A percentile compares a stretch with the other conserved stretches of the same genome.
Evolutionary conservation across 2,113 vertebrate genomes (phyloP).

Genomic region (Tachycineta bicolor): DNA sequence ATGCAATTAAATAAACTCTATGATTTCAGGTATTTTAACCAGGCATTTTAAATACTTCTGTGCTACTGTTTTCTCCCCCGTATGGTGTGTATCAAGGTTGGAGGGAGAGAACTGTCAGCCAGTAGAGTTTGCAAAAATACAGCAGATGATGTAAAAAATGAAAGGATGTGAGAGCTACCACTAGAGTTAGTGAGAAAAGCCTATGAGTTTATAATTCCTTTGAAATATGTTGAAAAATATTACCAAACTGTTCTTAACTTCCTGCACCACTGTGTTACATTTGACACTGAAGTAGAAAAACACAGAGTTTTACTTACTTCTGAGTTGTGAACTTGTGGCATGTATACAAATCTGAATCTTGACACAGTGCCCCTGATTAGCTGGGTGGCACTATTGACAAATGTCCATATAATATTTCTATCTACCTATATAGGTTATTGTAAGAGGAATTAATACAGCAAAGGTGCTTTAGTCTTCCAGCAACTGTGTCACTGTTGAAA

Average conservation of each 20-base stretch:
- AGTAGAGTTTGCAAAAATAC: neutral
- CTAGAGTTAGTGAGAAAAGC: neutral
- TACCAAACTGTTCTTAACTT: neutral
- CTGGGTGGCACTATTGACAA: neutral
- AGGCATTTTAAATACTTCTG: neutral
- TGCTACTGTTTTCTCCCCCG: neutral
- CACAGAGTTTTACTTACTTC: neutral
- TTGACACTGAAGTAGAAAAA: neutral
- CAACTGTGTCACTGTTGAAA: neutral
- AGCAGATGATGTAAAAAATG: neutral
- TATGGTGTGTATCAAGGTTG: neutral
- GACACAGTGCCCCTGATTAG: neutral
- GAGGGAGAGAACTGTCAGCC: neutral
- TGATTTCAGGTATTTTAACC: neutral
- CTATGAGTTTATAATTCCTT: neutral
- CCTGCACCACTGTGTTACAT: neutral
- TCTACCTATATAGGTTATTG: neutral
- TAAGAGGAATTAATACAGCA: neutral
- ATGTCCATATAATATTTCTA: neutral
- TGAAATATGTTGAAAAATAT: neutral
- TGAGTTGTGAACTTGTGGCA: neutral
- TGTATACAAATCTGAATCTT: neutral
- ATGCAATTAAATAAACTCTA: neutral
- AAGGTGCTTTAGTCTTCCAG: constrained; percentile 8
- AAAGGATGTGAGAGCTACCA: neutral